phyloP scores from a whole-genome alignment of 2,888 invertebrate genomes.

The Erebia palarica region DNA sequence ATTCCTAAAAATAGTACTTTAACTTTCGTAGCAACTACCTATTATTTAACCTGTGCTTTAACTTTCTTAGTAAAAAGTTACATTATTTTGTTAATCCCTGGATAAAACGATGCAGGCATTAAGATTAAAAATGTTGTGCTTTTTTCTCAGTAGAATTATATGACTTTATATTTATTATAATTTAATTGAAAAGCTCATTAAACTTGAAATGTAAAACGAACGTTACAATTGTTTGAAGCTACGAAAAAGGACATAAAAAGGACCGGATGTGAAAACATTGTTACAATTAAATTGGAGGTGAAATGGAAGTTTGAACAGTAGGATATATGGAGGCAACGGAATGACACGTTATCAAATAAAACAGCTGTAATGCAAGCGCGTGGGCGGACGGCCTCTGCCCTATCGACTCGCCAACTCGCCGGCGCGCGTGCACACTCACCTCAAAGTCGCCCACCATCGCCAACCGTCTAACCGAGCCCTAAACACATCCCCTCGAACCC shows the following conservation, averaged over 20 bases:
- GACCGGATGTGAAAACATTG: slow-evolving; percentile 22
- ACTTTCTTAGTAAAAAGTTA: no score
- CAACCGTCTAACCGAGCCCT: slow-evolving; percentile 54
- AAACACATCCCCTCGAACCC: slow-evolving; percentile 57
- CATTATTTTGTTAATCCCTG: no score
- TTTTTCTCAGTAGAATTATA: background rate
- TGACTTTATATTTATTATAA: background rate
- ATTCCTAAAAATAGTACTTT: no score
- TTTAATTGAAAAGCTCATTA: background rate
- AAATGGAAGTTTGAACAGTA: slow-evolving; percentile 31
- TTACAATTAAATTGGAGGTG: slow-evolving; percentile 27
- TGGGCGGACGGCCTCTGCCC: slow-evolving; percentile 65
- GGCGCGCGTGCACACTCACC: slow-evolving; percentile 71
- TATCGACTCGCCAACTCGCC: slow-evolving; percentile 68
- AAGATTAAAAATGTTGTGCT: no score
- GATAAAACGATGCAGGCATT: no score
- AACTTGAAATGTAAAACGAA: slow-evolving; percentile 7
- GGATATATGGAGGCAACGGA: slow-evolving; percentile 38
- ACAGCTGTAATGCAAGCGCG: slow-evolving; percentile 77
- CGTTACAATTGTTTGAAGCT: background rate
- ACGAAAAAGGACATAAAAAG: slow-evolving; percentile 17
- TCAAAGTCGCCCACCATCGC: slow-evolving; percentile 67
- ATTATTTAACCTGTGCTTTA: no score
- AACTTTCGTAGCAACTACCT: no score
- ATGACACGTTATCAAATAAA: slow-evolving; percentile 65